Percentiles rank a stretch among this genome's conserved stretches.
Conservation (phyloP, 2,888 invertebrate genomes). For the Zelleria hepariella region DNA sequence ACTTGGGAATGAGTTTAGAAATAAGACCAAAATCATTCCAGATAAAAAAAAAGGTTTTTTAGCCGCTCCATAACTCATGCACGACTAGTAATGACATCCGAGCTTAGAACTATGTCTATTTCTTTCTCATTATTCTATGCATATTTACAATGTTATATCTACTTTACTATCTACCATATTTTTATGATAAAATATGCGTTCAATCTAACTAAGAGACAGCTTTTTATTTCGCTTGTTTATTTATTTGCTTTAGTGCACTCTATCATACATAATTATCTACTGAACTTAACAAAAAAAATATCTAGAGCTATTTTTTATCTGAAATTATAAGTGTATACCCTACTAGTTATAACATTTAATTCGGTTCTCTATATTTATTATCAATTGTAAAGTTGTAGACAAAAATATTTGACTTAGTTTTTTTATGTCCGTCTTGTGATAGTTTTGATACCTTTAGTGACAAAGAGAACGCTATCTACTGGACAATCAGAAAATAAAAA, state of each 20-base stretch:
- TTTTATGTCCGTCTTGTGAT: too few relatives aligned
- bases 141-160: too few relatives aligned
- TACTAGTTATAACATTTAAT: constrained; percentile 12
- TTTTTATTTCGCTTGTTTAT: constrained; percentile 43
- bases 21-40: too few relatives aligned
- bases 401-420: constrained; percentile 8
- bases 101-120: neutral
- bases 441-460: too few relatives aligned
- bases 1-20: too few relatives aligned
- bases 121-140: neutral
- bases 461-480: neutral
- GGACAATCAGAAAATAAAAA: neutral
- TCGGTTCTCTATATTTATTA: constrained; percentile 1
- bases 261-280: constrained; percentile 13
- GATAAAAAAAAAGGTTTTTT: too few relatives aligned
- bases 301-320: neutral
- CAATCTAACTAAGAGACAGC: constrained; percentile 16
- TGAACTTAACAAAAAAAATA: too few relatives aligned
- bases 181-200: neutral
- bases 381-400: constrained; percentile 13
- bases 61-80: neutral
- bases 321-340: neutral
- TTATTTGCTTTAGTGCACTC: constrained; percentile 47
- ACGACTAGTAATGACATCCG: neutral
- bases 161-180: neutral